Percentiles rank a stretch among this genome's conserved stretches.
These are phyloP conservation scores for Pardalotus punctatus DNA, from an alignment of 2,113 vertebrate species.

Conservation along the genomic window DNA sequence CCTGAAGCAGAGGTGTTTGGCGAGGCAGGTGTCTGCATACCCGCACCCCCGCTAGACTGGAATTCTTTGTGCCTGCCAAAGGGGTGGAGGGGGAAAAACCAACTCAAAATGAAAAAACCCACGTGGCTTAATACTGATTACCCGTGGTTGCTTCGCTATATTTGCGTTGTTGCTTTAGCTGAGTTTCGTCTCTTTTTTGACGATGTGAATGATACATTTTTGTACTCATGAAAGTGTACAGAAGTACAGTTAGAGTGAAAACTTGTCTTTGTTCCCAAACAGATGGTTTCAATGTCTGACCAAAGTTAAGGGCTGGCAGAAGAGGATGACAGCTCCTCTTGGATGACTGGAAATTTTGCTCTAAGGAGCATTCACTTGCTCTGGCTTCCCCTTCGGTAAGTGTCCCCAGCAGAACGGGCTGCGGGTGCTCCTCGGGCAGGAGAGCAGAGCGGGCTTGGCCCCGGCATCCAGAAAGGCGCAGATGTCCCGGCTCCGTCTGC, in stretches of 20 bases:
- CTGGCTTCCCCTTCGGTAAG: neutral
- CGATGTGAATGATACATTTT: neutral
- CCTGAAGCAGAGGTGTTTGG: neutral
- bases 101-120: neutral
- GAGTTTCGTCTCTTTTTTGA: neutral
- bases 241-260: neutral
- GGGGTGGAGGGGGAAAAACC: neutral
- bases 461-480: neutral
- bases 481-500: too few relatives aligned
- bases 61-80: neutral
- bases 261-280: neutral
- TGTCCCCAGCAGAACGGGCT: neutral
- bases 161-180: neutral
- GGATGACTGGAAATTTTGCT: neutral
- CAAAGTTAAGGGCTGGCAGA: neutral
- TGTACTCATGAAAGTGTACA: neutral
- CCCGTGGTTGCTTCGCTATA: neutral
- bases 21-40: neutral
- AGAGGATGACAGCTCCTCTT: neutral
- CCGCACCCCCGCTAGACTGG: accelerated
- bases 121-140: neutral
- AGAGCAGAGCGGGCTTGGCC: neutral
- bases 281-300: neutral
- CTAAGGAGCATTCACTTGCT: neutral
- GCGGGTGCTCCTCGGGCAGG: neutral